Base-by-base conservation (phyloP, 64 coral and sea anemone genomes). In the Hydrozoanthus tunicans region DNA sequence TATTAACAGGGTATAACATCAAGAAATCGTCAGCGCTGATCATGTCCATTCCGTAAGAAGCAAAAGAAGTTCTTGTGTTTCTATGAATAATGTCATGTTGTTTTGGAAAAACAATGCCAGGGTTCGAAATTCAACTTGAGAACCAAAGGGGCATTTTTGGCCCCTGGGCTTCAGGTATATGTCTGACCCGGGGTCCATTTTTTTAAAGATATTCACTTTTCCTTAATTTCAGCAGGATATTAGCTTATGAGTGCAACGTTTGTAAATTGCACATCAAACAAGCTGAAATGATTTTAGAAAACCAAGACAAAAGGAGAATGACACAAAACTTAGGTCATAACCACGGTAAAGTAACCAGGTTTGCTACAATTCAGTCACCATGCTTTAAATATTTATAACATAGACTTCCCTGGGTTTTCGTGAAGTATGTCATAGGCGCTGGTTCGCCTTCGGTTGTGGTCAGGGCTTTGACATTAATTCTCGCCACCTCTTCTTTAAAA, bases 1-100 rank as follows among this genome's bases (percentile, higher is more conserved):
- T 60, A 51, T 64, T 54, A 25, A 3, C 56, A 27, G 54, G 3
- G 43, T 89, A 67, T 13, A 89, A 43, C 55, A 89, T 17, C 9
- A 89, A 89, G 51, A 89, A 89, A 14, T 75, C 70, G n/a, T 89
- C 85, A 68, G 55, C 85, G 12, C 27, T 75, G 55, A 89, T 74
- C 8, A 59, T 61, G 27, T 90, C 79, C 88, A 78, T 66, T 11
- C 14, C 59, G 54, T 79, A 90, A 6, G 14, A 90, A 90, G 88
- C 10, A 73, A 20, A 59, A 90, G 17, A 43, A 79, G 6, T 1
- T 90, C 74, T 78, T 60, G 64, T 32, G 74, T 73, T 10, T 62
- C 88, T 62, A 7, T 90, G 74, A 90, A 90, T 20, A 73, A 90
- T 7, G 58, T 20, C 86, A 78, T 78, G 23, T 32, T 64, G 1